Conservation (phyloP, 2,797 vertebrate genomes). For the Pteropus rufus region DNA sequence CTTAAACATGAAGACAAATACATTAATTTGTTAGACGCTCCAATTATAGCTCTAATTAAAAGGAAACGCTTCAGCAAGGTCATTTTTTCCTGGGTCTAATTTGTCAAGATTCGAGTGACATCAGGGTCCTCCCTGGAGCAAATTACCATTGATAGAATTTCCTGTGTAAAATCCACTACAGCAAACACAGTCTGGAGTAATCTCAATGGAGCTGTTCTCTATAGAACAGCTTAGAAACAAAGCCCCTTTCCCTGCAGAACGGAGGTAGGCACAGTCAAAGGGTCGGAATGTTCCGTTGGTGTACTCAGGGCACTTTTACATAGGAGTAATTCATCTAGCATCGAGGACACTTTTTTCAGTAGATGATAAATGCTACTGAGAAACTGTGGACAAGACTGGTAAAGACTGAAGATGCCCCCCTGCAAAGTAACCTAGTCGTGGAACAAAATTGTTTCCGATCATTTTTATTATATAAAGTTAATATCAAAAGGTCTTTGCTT, state of each 20-base stretch:
- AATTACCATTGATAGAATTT: background rate
- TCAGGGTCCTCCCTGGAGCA: background rate
- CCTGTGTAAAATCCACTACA: background rate
- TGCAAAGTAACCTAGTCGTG: background rate
- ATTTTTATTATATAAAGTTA: background rate
- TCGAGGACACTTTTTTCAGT: background rate
- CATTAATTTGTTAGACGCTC: background rate
- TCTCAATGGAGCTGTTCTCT: background rate
- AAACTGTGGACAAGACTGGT: background rate
- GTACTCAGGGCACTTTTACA: background rate
- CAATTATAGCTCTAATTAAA: background rate
- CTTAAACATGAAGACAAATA: background rate
- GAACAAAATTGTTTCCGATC: background rate
- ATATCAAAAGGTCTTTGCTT: background rate
- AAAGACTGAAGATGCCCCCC: no score
- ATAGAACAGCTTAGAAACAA: background rate
- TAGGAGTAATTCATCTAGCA: background rate
- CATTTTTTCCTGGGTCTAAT: background rate
- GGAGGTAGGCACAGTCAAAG: background rate
- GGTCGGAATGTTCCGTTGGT: fast-evolving
- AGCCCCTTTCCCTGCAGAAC: background rate
- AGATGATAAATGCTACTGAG: background rate
- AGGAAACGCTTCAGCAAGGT: background rate
- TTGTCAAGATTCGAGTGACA: background rate
- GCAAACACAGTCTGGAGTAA: background rate